Evolutionary conservation across 2,888 invertebrate species (phyloP).

Genomic region (Epistrophe grossulariae): DNA sequence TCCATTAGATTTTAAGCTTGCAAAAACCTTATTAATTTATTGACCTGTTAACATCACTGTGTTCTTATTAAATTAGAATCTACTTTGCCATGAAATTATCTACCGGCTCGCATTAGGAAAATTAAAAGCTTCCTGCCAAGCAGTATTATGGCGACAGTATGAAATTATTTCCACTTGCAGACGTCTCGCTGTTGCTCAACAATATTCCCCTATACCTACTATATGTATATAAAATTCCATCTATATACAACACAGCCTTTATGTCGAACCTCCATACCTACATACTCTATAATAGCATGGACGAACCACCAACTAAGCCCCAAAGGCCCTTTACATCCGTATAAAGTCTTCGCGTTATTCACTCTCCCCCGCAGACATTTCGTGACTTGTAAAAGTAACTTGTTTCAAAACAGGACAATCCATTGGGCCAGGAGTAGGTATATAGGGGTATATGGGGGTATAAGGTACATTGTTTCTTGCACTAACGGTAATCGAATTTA

Average conservation of each 20-base stretch:
- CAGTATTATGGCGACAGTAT: slow-evolving; percentile 74
- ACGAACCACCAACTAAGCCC: slow-evolving; percentile 47
- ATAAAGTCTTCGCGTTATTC: slow-evolving; percentile 26
- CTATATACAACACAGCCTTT: slow-evolving; percentile 1
- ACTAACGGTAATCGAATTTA: slow-evolving; percentile 75
- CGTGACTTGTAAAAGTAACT: slow-evolving; percentile 73
- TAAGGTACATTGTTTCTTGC: slow-evolving; percentile 62
- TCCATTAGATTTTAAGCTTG: slow-evolving; percentile 62
- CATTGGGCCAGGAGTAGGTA: neutral
- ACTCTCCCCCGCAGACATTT: slow-evolving; percentile 32
- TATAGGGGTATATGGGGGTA: neutral
- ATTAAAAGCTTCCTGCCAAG: slow-evolving; percentile 76
- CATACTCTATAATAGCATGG: neutral
- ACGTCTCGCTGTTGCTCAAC: slow-evolving; percentile 55
- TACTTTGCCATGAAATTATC: slow-evolving; percentile 75
- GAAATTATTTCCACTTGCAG: slow-evolving; percentile 71
- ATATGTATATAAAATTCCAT: neutral
- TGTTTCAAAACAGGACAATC: slow-evolving; percentile 66
- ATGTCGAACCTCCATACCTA: neutral
- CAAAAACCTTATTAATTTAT: slow-evolving; percentile 66
- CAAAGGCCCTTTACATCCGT: slow-evolving; percentile 45
- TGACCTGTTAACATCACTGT: slow-evolving; percentile 74
- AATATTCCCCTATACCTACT: neutral
- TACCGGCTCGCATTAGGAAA: slow-evolving; percentile 74
- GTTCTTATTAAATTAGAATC: slow-evolving; percentile 75